These are phyloP conservation scores for Ephestia elutella DNA, from an alignment of 1,140 invertebrate species.

Conservation along the genomic window DNA sequence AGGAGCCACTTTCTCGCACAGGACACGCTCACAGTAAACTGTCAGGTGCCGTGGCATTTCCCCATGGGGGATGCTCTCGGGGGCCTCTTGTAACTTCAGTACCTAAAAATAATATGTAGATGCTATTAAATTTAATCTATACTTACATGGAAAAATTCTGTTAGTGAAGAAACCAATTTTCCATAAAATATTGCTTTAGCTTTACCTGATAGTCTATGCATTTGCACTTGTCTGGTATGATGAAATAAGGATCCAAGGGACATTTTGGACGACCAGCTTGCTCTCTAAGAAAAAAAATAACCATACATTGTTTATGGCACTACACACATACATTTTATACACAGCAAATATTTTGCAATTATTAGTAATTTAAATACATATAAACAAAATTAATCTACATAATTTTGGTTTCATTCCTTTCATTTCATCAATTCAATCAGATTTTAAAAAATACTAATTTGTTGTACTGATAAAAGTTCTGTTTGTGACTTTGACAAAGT, in stretches of 20 bases:
- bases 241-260: conserved; percentile 98
- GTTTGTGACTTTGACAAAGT: too few relatives aligned
- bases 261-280: conserved; percentile 93
- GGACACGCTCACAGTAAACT: conserved; percentile 92
- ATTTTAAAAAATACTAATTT: too few relatives aligned
- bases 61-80: conserved; percentile 97
- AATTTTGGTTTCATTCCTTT: too few relatives aligned
- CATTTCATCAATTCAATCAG: too few relatives aligned
- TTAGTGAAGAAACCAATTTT: too few relatives aligned
- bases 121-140: neutral
- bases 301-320: too few relatives aligned
- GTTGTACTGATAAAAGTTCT: too few relatives aligned
- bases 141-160: too few relatives aligned
- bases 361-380: too few relatives aligned
- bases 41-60: conserved; percentile 98
- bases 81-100: conserved; percentile 95
- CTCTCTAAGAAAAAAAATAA: conserved; percentile 77
- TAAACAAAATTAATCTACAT: too few relatives aligned
- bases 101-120: conserved; percentile 70
- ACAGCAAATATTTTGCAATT: too few relatives aligned
- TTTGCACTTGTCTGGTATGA: conserved; percentile 96
- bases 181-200: too few relatives aligned
- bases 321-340: neutral
- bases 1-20: conserved; percentile 96
- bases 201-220: conserved; percentile 92